Conservation (phyloP, 2,888 invertebrate species). For the Aleiodes alternator region DNA sequence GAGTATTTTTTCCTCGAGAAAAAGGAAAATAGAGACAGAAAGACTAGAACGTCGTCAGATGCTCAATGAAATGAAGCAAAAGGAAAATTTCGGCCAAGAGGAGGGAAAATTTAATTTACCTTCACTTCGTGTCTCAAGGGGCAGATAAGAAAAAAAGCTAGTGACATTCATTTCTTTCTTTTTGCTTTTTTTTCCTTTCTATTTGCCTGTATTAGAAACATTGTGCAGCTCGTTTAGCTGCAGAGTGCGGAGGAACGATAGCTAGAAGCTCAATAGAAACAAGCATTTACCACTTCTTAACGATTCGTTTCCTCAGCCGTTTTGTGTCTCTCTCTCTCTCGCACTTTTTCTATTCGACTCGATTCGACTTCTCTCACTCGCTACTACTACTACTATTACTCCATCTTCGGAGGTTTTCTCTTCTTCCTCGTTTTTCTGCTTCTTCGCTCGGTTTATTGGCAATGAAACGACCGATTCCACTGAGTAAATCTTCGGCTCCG, state of each 20-base stretch:
- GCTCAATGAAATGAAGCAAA: conserved; percentile 27
- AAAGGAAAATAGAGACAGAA: conserved; percentile 25
- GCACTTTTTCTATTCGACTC: neutral
- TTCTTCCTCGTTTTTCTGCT: conserved; percentile 14
- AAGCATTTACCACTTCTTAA: conserved; percentile 44
- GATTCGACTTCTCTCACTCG: neutral
- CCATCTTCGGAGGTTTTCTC: conserved; percentile 7
- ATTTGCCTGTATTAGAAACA: conserved; percentile 6
- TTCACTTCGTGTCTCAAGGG: conserved; percentile 44
- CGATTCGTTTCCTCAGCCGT: conserved; percentile 15
- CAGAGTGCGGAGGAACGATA: conserved; percentile 17
- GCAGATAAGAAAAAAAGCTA: conserved; percentile 1
- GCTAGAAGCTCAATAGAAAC: conserved; percentile 31
- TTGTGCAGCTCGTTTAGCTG: conserved; percentile 25
- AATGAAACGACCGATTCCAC: conserved; percentile 45
- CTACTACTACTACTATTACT: conserved; percentile 1
- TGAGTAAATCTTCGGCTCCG: conserved; percentile 46
- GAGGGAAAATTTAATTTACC: conserved; percentile 54
- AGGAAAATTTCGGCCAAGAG: conserved; percentile 16
- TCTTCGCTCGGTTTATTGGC: conserved; percentile 42
- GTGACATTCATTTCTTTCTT: neutral
- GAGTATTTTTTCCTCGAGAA: neutral
- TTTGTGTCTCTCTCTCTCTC: conserved; percentile 2
- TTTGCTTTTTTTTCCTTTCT: neutral
- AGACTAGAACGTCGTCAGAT: conserved; percentile 11